Percentiles rank a stretch among this genome's conserved stretches.
Evolutionary conservation across 1,140 invertebrate species (phyloP).

Genomic region (Listronotus bonariensis): DNA sequence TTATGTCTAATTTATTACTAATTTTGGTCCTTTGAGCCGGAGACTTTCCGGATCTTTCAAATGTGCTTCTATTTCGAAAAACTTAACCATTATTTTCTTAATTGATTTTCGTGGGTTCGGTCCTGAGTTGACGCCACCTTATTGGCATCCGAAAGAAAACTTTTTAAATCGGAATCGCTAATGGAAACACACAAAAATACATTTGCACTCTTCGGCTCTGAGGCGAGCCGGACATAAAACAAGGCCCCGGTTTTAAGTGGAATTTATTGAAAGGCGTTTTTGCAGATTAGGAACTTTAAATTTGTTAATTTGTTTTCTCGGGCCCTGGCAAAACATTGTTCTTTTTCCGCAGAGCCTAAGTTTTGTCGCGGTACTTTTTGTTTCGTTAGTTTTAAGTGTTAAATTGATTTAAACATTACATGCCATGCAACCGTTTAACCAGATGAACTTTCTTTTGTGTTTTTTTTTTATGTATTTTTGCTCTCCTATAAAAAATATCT

Average conservation of each 20-base stretch:
- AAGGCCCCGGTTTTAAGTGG: conserved; percentile 31
- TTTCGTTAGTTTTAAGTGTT: no score
- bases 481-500: no score
- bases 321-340: conserved; percentile 14
- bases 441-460: no score
- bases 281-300: conserved; percentile 28
- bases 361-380: no score
- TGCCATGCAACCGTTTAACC: no score
- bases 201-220: conserved; percentile 16
- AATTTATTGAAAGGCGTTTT: conserved; percentile 26
- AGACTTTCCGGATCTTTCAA: background rate
- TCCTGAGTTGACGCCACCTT: conserved; percentile 14
- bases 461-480: no score
- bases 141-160: conserved; percentile 26
- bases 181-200: conserved; percentile 32
- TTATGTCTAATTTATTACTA: no score
- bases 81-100: background rate
- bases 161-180: conserved; percentile 18
- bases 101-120: background rate
- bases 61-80: background rate
- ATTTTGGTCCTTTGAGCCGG: no score
- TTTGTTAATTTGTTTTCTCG: conserved; percentile 29
- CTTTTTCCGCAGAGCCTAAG: background rate
- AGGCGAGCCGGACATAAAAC: conserved; percentile 34
- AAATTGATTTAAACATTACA: no score